These are phyloP conservation scores for Syncerus caffer DNA, from an alignment of 2,797 vertebrate genomes.

Conservation along the genomic window DNA sequence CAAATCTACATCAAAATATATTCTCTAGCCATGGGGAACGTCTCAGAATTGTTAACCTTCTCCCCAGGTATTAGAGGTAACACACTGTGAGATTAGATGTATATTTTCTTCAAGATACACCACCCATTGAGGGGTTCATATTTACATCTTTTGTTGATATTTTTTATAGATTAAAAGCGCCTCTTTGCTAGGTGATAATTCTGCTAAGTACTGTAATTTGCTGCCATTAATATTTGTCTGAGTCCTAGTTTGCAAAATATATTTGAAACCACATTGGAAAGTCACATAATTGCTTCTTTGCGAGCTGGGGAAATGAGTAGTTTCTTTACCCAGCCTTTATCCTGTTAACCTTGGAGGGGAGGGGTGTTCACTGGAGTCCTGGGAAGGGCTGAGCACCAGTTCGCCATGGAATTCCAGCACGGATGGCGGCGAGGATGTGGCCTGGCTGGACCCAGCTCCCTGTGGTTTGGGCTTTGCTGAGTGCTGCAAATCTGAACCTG, in stretches of 20 bases:
- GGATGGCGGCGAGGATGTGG: constrained; percentile 68
- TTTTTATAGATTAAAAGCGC: constrained; percentile 90
- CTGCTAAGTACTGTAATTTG: constrained; percentile 90
- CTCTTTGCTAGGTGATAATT: constrained; percentile 90
- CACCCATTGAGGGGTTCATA: constrained; percentile 88
- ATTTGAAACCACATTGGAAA: constrained; percentile 88
- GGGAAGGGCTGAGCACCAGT: constrained; percentile 75
- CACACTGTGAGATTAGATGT: constrained; percentile 89
- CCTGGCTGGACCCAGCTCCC: constrained; percentile 72
- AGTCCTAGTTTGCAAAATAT: constrained; percentile 89
- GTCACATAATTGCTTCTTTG: constrained; percentile 88
- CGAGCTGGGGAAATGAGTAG: constrained; percentile 85
- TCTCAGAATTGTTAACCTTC: constrained; percentile 89
- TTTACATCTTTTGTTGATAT: constrained; percentile 90
- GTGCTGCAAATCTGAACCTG: constrained; percentile 63
- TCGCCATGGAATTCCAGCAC: constrained; percentile 79
- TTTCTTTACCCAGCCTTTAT: constrained; percentile 88
- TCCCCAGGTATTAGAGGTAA: constrained; percentile 86
- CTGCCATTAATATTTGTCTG: constrained; percentile 90
- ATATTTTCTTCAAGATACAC: constrained; percentile 89
- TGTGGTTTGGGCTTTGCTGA: constrained; percentile 77
- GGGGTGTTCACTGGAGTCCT: constrained; percentile 79
- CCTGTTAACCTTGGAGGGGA: constrained; percentile 87
- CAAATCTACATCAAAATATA: constrained; percentile 87
- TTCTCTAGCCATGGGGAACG: constrained; percentile 84